A percentile compares a stretch with the other conserved stretches of the same genome.
Conservation (phyloP, 2,113 vertebrate genomes). For the Crotalus viridis region DNA sequence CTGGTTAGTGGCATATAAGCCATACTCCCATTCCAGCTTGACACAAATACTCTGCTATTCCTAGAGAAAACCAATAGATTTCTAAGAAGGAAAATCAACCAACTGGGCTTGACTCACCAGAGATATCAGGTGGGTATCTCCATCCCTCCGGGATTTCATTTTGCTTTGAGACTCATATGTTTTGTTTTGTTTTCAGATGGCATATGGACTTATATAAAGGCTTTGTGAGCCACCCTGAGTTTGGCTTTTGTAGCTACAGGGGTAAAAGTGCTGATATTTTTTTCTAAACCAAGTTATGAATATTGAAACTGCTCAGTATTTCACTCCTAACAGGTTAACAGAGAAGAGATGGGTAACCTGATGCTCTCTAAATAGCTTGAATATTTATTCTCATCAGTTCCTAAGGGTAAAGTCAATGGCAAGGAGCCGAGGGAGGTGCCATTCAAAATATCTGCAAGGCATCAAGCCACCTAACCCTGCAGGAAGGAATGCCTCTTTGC, state of each 20-base stretch:
- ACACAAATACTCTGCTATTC: neutral
- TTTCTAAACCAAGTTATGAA: neutral
- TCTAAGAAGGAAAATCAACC: neutral
- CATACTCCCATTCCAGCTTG: neutral
- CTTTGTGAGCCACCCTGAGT: neutral
- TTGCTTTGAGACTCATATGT: neutral
- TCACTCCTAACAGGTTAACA: neutral
- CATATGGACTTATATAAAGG: neutral
- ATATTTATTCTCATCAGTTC: neutral
- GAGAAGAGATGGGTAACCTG: neutral
- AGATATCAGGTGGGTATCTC: neutral
- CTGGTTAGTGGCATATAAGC: conserved; percentile 3
- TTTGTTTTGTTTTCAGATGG: neutral
- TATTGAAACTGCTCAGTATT: neutral
- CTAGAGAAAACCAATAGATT: neutral
- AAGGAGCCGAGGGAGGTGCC: neutral
- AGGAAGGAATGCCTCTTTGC: neutral
- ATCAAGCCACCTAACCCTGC: neutral
- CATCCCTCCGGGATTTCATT: neutral
- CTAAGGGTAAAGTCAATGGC: neutral
- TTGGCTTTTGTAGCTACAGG: neutral
- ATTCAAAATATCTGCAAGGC: neutral
- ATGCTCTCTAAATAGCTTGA: neutral
- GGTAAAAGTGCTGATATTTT: neutral
- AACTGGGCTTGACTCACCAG: neutral